Percentiles rank a stretch among this genome's conserved stretches.
Conservation (phyloP, 2,888 invertebrate genomes). For the Lomographa bimaculata region DNA sequence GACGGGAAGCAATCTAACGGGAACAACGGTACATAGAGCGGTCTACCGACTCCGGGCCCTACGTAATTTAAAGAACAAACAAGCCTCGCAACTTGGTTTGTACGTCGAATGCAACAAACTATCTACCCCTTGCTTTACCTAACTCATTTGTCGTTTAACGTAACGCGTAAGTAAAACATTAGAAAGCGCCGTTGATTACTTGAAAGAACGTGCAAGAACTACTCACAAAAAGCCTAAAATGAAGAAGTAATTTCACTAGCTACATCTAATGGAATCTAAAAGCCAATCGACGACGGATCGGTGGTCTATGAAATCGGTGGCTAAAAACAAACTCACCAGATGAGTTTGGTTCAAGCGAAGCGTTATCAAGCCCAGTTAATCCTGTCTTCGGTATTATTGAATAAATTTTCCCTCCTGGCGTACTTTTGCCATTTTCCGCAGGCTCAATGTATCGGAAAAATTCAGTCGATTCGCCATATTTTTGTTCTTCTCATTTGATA, state of each 20-base stretch:
- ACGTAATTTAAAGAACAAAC: slow-evolving; percentile 71
- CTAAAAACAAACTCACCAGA: slow-evolving; percentile 61
- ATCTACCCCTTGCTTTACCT: slow-evolving; percentile 47
- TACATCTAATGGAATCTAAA: background rate
- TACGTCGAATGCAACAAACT: slow-evolving; percentile 61
- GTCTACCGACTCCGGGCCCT: slow-evolving; percentile 52
- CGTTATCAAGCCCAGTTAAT: slow-evolving; percentile 73
- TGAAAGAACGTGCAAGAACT: slow-evolving; percentile 26
- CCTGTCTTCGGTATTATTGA: slow-evolving; percentile 73
- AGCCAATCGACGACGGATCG: slow-evolving; percentile 20
- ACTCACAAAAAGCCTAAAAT: slow-evolving; percentile 33
- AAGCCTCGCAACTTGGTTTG: slow-evolving; percentile 51
- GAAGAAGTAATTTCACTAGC: slow-evolving; percentile 23
- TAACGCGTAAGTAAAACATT: slow-evolving; percentile 26
- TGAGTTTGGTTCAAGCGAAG: slow-evolving; percentile 65
- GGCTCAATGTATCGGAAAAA: slow-evolving; percentile 57
- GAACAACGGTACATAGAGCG: slow-evolving; percentile 53
- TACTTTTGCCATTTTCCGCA: slow-evolving; percentile 57
- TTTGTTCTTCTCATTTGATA: slow-evolving; percentile 36
- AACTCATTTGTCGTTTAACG: slow-evolving; percentile 53
- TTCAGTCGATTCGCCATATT: slow-evolving; percentile 41
- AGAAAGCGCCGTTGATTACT: slow-evolving; percentile 24
- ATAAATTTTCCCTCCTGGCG: slow-evolving; percentile 65
- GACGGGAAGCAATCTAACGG: slow-evolving; percentile 57
- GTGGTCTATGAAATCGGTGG: slow-evolving; percentile 54